Evolutionary conservation across 2,888 invertebrate genomes (phyloP), one percentile per base, ranked within the genome.

Genomic region (Euzophera pinguis): DNA sequence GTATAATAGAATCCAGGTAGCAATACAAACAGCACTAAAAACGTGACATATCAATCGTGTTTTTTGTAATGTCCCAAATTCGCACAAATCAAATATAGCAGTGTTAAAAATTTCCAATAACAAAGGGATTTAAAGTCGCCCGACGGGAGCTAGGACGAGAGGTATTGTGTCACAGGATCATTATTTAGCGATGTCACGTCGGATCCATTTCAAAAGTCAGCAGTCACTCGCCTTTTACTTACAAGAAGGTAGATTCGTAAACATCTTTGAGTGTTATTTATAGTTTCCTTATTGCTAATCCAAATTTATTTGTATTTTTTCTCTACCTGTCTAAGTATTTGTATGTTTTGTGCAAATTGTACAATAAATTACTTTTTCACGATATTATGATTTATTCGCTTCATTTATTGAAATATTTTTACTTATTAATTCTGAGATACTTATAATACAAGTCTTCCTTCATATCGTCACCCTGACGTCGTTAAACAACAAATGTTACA

Each of bases 51-150:
- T 89, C 88, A 88, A 90, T 90, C 79, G 84, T 75, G 84, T 85
- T 78, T 82, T 81, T 84, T 69, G 62, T 64, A 67, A 75, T 79
- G 79, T 81, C 80, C 74, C 78, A 77, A 81, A 81, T 85, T 88
- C 87, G 80, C 83, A 82, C 86, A 88, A 86, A 89, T 89, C 88
- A 87, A 88, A 89, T 75, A 86, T 80, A 83, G 87, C 84, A 88
- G 89, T 89, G 90, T 88, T 88, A 88, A 84, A 83, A 81, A 71
- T 85, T 75, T 78, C 63, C 68, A 73, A 68, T 77, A 63, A 87
- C 87, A 87, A 88, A 75, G 75, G 69, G 72, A 69, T 78, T 82
- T 75, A 71, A 70, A 78, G 74, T 78, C 70, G 73, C 74, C 65
- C 80, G 70, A 73, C 81, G 81, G 81, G 81, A 78, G 76, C 74